These are phyloP conservation scores for Ptilorrhoa leucosticta DNA, from an alignment of 2,113 vertebrate species.

Conservation along the genomic window DNA sequence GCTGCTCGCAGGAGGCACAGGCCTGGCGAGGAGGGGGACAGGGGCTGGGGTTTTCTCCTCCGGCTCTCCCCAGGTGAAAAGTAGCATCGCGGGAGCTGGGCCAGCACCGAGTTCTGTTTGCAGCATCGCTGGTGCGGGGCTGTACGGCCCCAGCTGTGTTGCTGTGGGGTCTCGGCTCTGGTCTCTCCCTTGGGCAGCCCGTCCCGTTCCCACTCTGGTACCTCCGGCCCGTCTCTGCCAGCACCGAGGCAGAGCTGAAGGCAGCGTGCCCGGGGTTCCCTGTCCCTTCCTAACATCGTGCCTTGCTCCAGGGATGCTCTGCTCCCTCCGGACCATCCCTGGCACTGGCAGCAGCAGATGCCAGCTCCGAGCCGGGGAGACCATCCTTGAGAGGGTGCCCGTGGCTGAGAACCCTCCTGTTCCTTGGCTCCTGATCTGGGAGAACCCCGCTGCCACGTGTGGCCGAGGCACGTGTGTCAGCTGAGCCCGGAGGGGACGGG, in stretches of 20 bases:
- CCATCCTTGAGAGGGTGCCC: neutral
- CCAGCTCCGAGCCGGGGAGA: neutral
- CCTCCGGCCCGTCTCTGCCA: neutral
- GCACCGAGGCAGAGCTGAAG: neutral
- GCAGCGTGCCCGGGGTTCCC: fast-evolving
- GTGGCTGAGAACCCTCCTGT: neutral
- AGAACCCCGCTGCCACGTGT: neutral
- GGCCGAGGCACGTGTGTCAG: neutral
- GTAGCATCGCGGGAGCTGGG: neutral
- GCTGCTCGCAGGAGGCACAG: constrained; percentile 9
- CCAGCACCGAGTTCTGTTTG: fast-evolving
- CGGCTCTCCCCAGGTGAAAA: neutral
- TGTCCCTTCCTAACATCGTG: neutral
- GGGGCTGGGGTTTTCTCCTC: neutral
- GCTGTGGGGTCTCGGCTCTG: neutral
- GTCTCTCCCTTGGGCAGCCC: neutral
- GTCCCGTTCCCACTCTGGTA: neutral
- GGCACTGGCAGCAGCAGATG: fast-evolving
- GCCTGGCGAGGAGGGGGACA: neutral
- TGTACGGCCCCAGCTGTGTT: fast-evolving
- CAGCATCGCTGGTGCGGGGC: fast-evolving
- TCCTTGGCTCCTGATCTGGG: neutral
- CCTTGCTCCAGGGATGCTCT: neutral
- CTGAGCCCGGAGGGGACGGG: neutral
- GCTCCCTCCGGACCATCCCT: neutral